Evolutionary conservation across 2,888 invertebrate genomes (phyloP), one percentile per base, ranked within the genome.

Genomic region (Watsonalla binaria): DNA sequence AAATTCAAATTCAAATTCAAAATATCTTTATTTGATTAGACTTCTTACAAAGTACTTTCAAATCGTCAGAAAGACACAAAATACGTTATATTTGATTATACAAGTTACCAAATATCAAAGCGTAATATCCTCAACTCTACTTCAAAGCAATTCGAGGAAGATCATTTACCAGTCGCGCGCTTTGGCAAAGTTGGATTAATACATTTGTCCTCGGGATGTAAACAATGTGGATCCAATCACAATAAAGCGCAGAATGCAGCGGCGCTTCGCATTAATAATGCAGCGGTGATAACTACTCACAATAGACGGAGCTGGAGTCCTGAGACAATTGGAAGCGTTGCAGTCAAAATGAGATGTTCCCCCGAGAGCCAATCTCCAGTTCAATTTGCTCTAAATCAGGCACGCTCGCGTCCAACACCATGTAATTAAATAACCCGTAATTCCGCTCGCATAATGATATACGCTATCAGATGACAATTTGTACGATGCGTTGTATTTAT

Each of bases 331-430:
- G 82, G 82, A 81, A 82, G 81, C 86, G 78, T 72, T 79, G 85
- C 85, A 82, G 80, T 83, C 87, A 86, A 88, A 42, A 87, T 85
- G 80, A 86, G 86, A 86, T 82, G 83, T 83, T 81, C 77, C 72
- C 73, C 73, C 74, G 73, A 68, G 78, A 84, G 81, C 84, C 87
- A 86, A 87, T 87, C 82, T 80, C 73, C 75, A 61, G 82, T 86
- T 85, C 87, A 87, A 88, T 88, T 89, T 87, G 86, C 86, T 85
- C 77, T 86, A 83, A 85, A 86, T 88, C 84, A 85, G 76, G 71
- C 73, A 65, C 78, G 79, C 74, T 74, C 68, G 70, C 72, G 63
- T 62, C 61, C 74, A 46, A 37, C 45, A 47, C 63, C 54, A 61
- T 69, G 72, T 73, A 78, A 79, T 78, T 77, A 76, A 69, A 67